phyloP scores from a whole-genome alignment of 2,888 invertebrate genomes.

The Chymomyza procnemis region DNA sequence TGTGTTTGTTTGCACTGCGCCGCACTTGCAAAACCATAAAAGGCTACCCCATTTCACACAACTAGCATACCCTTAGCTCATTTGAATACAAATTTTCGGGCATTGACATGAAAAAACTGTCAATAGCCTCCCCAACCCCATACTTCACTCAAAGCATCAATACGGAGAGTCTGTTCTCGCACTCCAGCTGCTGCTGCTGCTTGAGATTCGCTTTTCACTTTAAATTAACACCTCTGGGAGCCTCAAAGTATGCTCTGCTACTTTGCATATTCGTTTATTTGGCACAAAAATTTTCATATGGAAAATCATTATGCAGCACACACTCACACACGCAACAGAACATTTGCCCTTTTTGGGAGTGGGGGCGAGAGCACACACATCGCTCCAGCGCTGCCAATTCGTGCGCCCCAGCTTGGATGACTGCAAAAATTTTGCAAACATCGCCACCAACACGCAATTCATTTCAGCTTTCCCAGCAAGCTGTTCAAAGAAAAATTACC shows the following conservation, averaged over 20 bases:
- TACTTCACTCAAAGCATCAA: neutral
- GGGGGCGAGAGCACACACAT: no score
- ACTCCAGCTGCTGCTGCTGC: neutral
- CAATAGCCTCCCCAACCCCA: neutral
- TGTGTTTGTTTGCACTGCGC: neutral
- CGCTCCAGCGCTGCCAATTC: neutral
- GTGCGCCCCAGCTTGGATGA: conserved; percentile 5
- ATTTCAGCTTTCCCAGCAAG: conserved; percentile 40
- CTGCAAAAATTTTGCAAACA: conserved; percentile 25
- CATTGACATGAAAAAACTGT: conserved; percentile 1
- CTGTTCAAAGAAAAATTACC: conserved; percentile 56
- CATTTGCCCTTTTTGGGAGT: neutral
- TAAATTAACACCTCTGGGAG: conserved; percentile 45
- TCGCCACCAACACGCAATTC: conserved; percentile 55
- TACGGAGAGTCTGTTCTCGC: neutral
- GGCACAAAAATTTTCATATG: conserved; percentile 62
- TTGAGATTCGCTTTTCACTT: conserved; percentile 8
- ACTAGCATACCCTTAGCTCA: neutral
- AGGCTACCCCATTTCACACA: neutral
- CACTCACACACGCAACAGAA: neutral
- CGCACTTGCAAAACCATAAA: neutral
- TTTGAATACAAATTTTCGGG: neutral
- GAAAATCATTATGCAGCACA: conserved; percentile 48
- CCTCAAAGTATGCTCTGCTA: conserved; percentile 44
- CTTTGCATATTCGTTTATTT: conserved; percentile 63